These are phyloP conservation scores for Heliconius melpomene DNA, from an alignment of 1,140 invertebrate species.

Conservation along the genomic window DNA sequence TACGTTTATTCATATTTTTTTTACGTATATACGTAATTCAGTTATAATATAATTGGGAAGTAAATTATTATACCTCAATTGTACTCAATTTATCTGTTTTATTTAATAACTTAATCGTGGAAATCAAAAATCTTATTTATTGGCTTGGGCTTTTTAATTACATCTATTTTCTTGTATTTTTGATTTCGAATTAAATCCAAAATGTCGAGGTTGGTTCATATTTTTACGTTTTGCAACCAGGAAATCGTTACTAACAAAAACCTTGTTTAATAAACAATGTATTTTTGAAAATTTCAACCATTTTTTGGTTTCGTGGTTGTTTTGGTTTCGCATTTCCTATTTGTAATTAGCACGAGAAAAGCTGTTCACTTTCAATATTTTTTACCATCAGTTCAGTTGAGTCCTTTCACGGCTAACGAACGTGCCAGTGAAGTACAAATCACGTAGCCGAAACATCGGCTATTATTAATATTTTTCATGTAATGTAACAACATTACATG, in stretches of 20 bases:
- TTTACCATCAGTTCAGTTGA: background rate
- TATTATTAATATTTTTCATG: too few species aligned
- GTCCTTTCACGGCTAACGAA: background rate
- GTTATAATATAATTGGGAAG: too few species aligned
- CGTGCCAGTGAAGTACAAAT: background rate
- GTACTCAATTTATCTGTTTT: too few species aligned
- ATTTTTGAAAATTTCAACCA: background rate
- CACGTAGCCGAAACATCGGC: too few species aligned
- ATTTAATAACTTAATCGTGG: too few species aligned
- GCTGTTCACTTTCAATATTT: background rate
- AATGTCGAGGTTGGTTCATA: background rate
- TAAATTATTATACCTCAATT: too few species aligned
- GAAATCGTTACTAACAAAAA: background rate
- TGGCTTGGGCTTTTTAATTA: background rate
- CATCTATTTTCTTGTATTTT: background rate
- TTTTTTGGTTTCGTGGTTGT: background rate
- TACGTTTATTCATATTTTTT: background rate
- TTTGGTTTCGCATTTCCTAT: background rate
- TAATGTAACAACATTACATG: too few species aligned
- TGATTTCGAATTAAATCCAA: slow-evolving; percentile 1
- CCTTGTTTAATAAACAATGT: background rate
- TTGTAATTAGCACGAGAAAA: background rate
- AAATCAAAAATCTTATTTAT: too few species aligned
- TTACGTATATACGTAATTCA: background rate
- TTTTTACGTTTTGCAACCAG: background rate